A percentile compares a stretch with the other conserved stretches of the same genome.
phyloP scores from a whole-genome alignment of 2,797 vertebrate species.

The Myoxocephalus aenaeus region DNA sequence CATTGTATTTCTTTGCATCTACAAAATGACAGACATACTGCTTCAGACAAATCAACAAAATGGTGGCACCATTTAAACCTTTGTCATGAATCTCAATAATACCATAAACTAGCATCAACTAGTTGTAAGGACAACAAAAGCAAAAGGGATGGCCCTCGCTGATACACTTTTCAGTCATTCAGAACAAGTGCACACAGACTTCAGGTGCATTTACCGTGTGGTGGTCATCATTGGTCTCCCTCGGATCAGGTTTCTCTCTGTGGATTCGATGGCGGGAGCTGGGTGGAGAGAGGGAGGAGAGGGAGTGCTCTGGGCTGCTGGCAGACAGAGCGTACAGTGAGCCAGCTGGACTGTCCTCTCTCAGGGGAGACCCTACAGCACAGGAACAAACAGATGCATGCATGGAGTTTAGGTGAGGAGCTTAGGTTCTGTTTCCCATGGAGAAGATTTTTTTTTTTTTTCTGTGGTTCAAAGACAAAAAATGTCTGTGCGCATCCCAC shows the following conservation, averaged over 20 bases:
- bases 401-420: not conserved
- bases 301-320: slow-evolving; percentile 83
- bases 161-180: not conserved
- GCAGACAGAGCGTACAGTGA: slow-evolving; percentile 77
- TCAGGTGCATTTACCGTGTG: slow-evolving; percentile 69
- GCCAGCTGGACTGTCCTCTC: slow-evolving; percentile 78
- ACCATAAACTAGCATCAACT: not conserved
- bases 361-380: slow-evolving; percentile 77
- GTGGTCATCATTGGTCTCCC: slow-evolving; percentile 77
- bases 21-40: not conserved
- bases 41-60: not conserved
- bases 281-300: slow-evolving; percentile 79
- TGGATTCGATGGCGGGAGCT: slow-evolving; percentile 76
- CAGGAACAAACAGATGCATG: slow-evolving; percentile 32
- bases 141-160: not conserved
- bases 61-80: not conserved
- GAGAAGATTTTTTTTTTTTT: too few species aligned
- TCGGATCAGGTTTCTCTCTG: slow-evolving; percentile 77
- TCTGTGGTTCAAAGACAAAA: slow-evolving; percentile 1
- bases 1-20: not conserved
- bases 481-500: not conserved
- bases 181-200: not conserved
- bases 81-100: not conserved
- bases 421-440: not conserved
- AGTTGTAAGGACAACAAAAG: not conserved